Conservation (phyloP, 2,113 vertebrate genomes). For the Brevimyrus niger region DNA sequence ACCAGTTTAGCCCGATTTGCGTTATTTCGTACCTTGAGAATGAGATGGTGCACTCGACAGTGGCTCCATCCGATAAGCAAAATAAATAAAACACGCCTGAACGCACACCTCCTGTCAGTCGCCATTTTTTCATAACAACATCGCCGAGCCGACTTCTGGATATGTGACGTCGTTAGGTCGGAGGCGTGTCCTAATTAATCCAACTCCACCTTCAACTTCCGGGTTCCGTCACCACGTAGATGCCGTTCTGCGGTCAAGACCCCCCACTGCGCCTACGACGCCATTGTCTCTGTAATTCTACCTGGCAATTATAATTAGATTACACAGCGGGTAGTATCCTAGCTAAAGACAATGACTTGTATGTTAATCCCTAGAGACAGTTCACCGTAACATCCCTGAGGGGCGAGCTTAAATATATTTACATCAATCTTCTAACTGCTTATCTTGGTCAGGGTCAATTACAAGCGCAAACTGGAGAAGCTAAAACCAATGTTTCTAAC, state of each 20-base stretch:
- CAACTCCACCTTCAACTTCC: not conserved
- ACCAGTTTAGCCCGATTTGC: not conserved
- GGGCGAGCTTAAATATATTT: not conserved
- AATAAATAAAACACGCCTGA: constrained; percentile 22
- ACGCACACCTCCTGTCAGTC: constrained; percentile 32
- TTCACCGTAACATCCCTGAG: not conserved
- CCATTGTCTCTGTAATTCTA: not conserved
- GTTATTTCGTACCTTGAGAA: constrained; percentile 33
- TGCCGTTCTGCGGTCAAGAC: not conserved
- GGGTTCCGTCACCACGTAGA: not conserved
- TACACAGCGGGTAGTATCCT: not conserved
- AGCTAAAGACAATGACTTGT: not conserved
- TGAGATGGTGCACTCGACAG: constrained; percentile 37
- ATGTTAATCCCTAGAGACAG: not conserved
- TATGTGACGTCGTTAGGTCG: not conserved
- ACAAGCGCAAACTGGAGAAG: not conserved
- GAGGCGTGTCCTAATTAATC: not conserved
- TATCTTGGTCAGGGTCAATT: not conserved
- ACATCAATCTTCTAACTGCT: not conserved
- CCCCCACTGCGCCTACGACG: not conserved
- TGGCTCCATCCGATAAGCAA: constrained; percentile 27
- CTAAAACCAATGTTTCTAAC: not conserved
- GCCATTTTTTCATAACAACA: constrained; percentile 39
- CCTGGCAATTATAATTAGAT: not conserved
- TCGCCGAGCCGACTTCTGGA: constrained; percentile 6